A percentile compares a stretch with the other conserved stretches of the same genome.
Evolutionary conservation across 2,888 invertebrate genomes (phyloP).

Genomic region (Dioctria linearis): DNA sequence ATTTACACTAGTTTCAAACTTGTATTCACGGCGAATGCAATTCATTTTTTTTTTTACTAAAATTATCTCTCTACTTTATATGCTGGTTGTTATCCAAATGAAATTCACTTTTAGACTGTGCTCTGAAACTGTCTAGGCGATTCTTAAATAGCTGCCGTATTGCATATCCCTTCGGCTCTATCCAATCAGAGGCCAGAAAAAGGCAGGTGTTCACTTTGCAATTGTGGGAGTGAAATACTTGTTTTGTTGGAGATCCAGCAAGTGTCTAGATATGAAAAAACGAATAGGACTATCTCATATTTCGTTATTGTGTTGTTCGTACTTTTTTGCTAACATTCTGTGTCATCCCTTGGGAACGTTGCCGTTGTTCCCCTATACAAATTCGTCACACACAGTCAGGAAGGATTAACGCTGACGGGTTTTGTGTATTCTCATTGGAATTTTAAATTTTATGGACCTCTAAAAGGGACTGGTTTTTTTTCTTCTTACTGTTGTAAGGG

Average conservation of each 20-base stretch:
- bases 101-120: slow-evolving; percentile 31
- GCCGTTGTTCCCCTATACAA: not conserved
- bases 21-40: slow-evolving; percentile 36
- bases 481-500: not conserved
- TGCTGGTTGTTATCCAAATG: slow-evolving; percentile 17
- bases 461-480: slow-evolving; percentile 11
- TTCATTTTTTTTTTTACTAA: slow-evolving; percentile 14
- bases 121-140: not conserved
- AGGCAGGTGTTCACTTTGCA: slow-evolving; percentile 43
- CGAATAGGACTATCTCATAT: slow-evolving; percentile 21
- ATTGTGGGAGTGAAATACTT: slow-evolving; percentile 33
- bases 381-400: slow-evolving; percentile 52
- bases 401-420: slow-evolving; percentile 40
- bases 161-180: not conserved
- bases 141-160: slow-evolving; percentile 29
- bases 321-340: not conserved
- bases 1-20: slow-evolving; percentile 19
- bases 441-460: slow-evolving; percentile 36
- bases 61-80: not conserved
- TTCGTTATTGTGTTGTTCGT: slow-evolving; percentile 13
- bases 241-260: not conserved
- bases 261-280: slow-evolving; percentile 7
- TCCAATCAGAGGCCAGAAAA: slow-evolving; percentile 21
- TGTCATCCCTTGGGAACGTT: slow-evolving; percentile 11
- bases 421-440: slow-evolving; percentile 33